phyloP scores from a whole-genome alignment of 2,888 invertebrate species.

The Allophyes oxyacanthae region DNA sequence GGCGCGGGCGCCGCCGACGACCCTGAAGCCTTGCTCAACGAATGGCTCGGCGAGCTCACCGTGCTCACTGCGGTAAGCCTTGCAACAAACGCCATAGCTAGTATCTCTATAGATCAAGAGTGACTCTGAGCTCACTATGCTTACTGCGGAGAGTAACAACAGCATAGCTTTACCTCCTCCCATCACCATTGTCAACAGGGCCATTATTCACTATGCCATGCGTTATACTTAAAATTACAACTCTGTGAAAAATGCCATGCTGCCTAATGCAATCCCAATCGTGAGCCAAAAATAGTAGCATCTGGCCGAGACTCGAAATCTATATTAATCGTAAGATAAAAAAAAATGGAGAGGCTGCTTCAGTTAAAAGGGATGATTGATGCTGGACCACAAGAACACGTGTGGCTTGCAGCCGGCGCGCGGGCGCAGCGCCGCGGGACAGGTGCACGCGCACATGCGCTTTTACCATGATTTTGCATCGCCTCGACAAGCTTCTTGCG shows the following conservation, averaged over 20 bases:
- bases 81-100: slow-evolving; percentile 45
- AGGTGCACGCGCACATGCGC: slow-evolving; percentile 67
- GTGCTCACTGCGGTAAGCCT: slow-evolving; percentile 93
- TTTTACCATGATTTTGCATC: slow-evolving; percentile 67
- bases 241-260: slow-evolving; percentile 42
- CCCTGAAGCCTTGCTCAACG: slow-evolving; percentile 93
- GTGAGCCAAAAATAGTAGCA: slow-evolving; percentile 54
- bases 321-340: slow-evolving; percentile 53
- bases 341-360: slow-evolving; percentile 59
- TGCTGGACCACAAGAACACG: slow-evolving; percentile 69
- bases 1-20: slow-evolving; percentile 91
- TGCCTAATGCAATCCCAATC: slow-evolving; percentile 39
- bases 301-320: slow-evolving; percentile 52
- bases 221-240: slow-evolving; percentile 15
- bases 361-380: slow-evolving; percentile 64
- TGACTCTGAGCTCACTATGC: slow-evolving; percentile 93
- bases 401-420: slow-evolving; percentile 71
- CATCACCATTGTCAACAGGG: slow-evolving; percentile 2
- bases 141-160: slow-evolving; percentile 58
- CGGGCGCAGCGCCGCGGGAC: slow-evolving; percentile 51
- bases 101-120: slow-evolving; percentile 91
- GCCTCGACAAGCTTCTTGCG: slow-evolving; percentile 31
- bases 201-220: too few relatives aligned
- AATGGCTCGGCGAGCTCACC: slow-evolving; percentile 94
- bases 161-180: background rate